Evolutionary conservation across 2,888 invertebrate genomes (phyloP).

Genomic region (Trissoscelio sp.): DNA sequence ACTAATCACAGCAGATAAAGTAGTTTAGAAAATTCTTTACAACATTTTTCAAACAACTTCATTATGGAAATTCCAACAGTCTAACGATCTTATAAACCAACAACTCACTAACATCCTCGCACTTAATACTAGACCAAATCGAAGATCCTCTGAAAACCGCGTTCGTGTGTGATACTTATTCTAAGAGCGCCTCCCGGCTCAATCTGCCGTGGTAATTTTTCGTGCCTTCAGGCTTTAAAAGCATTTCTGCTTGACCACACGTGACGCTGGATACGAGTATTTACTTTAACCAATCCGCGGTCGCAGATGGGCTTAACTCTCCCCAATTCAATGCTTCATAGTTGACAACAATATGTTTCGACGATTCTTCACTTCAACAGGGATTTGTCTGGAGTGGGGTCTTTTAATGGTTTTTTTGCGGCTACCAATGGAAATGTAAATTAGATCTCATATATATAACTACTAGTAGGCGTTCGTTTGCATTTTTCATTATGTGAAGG

Average conservation of each 20-base stretch:
- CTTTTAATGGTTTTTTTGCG: conserved; percentile 9
- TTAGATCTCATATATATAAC: conserved; percentile 16
- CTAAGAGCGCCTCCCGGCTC: conserved; percentile 54
- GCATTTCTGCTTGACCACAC: conserved; percentile 69
- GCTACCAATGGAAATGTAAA: conserved; percentile 35
- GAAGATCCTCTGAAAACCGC: conserved; percentile 43
- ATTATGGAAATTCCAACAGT: conserved; percentile 48
- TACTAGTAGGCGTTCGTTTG: conserved; percentile 16
- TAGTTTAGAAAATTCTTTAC: background rate
- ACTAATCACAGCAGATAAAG: conserved; percentile 11
- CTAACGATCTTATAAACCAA: conserved; percentile 55
- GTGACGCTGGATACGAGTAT: conserved; percentile 56
- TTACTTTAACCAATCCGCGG: conserved; percentile 57
- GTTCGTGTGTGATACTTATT: conserved; percentile 40
- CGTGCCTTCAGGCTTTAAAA: conserved; percentile 67
- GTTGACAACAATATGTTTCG: conserved; percentile 30
- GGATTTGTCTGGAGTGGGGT: conserved; percentile 26
- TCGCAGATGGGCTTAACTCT: conserved; percentile 57
- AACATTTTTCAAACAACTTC: conserved; percentile 41
- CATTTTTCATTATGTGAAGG: conserved; percentile 40
- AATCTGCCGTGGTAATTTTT: conserved; percentile 65
- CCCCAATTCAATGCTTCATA: conserved; percentile 37
- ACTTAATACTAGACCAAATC: conserved; percentile 52
- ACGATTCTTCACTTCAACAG: conserved; percentile 27
- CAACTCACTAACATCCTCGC: conserved; percentile 38